Evolutionary conservation across 2,113 vertebrate species (phyloP), one percentile per base, ranked within the genome.

Genomic region (Hemibagrus wyckioides): DNA sequence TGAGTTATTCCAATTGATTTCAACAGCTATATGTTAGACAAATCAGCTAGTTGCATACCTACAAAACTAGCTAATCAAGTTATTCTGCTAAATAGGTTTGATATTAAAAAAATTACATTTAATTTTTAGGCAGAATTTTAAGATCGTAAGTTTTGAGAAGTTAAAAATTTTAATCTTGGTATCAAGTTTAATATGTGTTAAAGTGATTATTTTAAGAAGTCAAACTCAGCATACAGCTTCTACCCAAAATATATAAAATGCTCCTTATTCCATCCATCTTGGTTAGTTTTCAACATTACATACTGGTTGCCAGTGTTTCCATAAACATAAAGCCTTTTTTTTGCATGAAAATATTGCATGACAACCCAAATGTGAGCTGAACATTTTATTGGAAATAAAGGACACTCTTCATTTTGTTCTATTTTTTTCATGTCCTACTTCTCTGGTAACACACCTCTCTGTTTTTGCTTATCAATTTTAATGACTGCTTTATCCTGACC

Each of bases 401-500:
- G 25, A 33, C 28, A 0, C 75, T 41, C 30, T 59, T 25, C 4
- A 19, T 33, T 79, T 15, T 14, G 5, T 48, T 19, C 5, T 39
- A 3, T 63, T 30, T 30, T 28, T 76, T 14, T 82, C 25, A n/a
- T 84, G 57, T 36, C 41, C 63, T 88, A 5, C 57, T 2, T 28
- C n/a, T 71, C 44, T 23, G 0, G 33, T 23, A 80, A 57, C 36
- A 82, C 39, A 83, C 65, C 25, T 13, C 30, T 11, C 13, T 59
- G 48, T 56, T 80, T 73, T 76, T 48, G 14, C 65, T 39, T 69
- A 76, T 80, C 85, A 56, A 19, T 85, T 85, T 77, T 57, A 85
- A 84, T 82, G 76, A 80, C 69, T 48, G 76, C 82, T 76, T 82
- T 75, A 21, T 44, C 85, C 48, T 69, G 82, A 84, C 67, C 85